Base-by-base conservation (phyloP, 2,113 vertebrate species). In the Charadrius vociferus region DNA sequence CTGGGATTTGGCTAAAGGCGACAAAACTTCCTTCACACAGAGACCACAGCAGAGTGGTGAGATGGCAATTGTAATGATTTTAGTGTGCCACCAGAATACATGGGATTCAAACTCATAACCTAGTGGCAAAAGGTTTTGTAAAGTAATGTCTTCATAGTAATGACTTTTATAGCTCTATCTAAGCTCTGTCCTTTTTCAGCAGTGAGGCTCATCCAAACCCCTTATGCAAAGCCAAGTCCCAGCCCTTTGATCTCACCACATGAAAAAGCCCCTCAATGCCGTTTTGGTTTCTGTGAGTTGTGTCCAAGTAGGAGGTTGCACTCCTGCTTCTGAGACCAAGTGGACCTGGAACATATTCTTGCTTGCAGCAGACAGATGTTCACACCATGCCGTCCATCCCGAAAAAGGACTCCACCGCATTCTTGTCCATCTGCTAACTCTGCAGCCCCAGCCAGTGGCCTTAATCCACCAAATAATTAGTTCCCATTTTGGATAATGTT, bases 391-490 rank as follows among this genome's bases (percentile, higher is more conserved):
- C 45, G 58, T 43, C 65, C 66, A 91, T 90, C 90, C 75, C 49
- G 66, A 83, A 96, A 90, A 96, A 92, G 86, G 30, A 49, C 62
- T 91, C 34, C 32, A 58, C 84, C 45, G 3, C 26, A 43, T 89
- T 95, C 74, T 61, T 55, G 63, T 94, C 91, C 95, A 97, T 98
- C 92, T 97, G 97, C 93, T 96, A 88, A 63, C 45, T 90, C 70
- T 53, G 90, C 29, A 96, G 90, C 89, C 59, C 43, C 77, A 97
- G 93, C 86, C 93, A 91, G 74, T 89, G 88, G 89, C 90, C 93
- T 79, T 84, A 79, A 84, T 96, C 82, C 94, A 94, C 93, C 92
- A 95, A 96, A 97, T 94, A 94, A 97, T 96, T 95, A 93, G 22
- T 86, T 97, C 27, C 45, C 16, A 2, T 94, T 97, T 97, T 97